A percentile compares a stretch with the other conserved stretches of the same genome.
Evolutionary conservation across 2,113 vertebrate species (phyloP).

Genomic region (Sciurus niger): DNA sequence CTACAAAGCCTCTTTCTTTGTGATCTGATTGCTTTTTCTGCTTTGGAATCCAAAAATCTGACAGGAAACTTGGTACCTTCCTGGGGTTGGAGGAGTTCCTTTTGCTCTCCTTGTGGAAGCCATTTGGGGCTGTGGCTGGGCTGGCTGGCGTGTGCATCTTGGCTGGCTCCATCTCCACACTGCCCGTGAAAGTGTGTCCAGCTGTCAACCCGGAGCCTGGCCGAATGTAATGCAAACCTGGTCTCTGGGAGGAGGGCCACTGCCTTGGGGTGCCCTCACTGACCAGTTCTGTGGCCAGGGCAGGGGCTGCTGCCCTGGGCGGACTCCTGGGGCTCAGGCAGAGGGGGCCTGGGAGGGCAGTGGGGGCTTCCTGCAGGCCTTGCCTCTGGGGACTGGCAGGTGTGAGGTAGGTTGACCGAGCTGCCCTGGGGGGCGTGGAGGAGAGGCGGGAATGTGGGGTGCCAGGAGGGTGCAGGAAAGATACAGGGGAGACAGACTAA

Average conservation of each 20-base stretch:
- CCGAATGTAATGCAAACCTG: slow-evolving; percentile 87
- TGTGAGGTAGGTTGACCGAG: no score
- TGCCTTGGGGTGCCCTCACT: no score
- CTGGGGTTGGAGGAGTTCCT: slow-evolving; percentile 84
- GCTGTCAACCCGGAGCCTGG: slow-evolving; percentile 87
- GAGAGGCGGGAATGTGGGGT: no score
- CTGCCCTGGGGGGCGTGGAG: no score
- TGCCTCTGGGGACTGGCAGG: no score
- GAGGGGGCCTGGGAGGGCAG: background rate
- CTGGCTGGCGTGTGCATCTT: no score
- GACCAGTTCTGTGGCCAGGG: no score
- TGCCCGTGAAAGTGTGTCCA: slow-evolving; percentile 85
- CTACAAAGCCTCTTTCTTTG: slow-evolving; percentile 87
- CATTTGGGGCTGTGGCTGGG: slow-evolving; percentile 81
- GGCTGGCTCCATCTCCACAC: slow-evolving; percentile 83
- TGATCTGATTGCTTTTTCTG: slow-evolving; percentile 88
- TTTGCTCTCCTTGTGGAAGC: slow-evolving; percentile 89
- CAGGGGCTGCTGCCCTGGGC: no score
- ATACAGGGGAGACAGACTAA: background rate
- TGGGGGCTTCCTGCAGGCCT: no score
- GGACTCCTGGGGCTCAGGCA: no score
- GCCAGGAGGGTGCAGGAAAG: no score
- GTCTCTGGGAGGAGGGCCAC: background rate
- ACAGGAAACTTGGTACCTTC: slow-evolving; percentile 90
- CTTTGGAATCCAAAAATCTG: slow-evolving; percentile 85